Conservation (phyloP, 1,140 invertebrate species). For the Hyles euphorbiae region DNA sequence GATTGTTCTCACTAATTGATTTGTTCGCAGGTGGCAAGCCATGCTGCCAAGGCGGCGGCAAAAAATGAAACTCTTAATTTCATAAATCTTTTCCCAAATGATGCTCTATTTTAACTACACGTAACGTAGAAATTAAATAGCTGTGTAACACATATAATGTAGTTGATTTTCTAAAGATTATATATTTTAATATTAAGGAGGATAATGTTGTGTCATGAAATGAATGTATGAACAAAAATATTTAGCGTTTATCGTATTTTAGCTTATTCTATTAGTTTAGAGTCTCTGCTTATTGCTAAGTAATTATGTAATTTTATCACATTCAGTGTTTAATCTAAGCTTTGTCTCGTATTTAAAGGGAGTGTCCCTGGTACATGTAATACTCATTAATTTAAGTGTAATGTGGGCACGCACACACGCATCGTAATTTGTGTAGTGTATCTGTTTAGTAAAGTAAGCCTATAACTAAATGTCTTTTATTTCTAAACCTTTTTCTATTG, state of each 20-base stretch:
- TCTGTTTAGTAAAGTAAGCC: constrained; percentile 21
- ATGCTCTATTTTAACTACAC: constrained; percentile 14
- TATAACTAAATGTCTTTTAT: constrained; percentile 19
- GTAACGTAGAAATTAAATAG: constrained; percentile 27
- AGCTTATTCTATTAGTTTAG: constrained; percentile 24
- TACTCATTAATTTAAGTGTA: constrained; percentile 62
- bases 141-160: constrained; percentile 24
- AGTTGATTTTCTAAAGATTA: constrained; percentile 28
- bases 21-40: constrained; percentile 53
- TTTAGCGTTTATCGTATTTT: constrained; percentile 7
- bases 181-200: constrained; percentile 22
- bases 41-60: constrained; percentile 48
- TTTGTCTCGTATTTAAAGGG: constrained; percentile 13
- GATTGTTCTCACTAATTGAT: constrained; percentile 2
- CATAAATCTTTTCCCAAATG: not conserved
- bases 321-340: constrained; percentile 51
- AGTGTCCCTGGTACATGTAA: constrained; percentile 50
- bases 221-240: constrained; percentile 26
- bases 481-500: constrained; percentile 13
- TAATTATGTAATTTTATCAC: constrained; percentile 42
- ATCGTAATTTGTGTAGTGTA: constrained; percentile 36
- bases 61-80: constrained; percentile 25
- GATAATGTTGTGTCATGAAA: constrained; percentile 62
- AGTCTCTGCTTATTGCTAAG: constrained; percentile 24
- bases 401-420: constrained; percentile 44